Percentiles rank a stretch among this genome's conserved stretches.
Evolutionary conservation across 2,797 vertebrate species (phyloP).

Genomic region (Bradypodion ventrale): DNA sequence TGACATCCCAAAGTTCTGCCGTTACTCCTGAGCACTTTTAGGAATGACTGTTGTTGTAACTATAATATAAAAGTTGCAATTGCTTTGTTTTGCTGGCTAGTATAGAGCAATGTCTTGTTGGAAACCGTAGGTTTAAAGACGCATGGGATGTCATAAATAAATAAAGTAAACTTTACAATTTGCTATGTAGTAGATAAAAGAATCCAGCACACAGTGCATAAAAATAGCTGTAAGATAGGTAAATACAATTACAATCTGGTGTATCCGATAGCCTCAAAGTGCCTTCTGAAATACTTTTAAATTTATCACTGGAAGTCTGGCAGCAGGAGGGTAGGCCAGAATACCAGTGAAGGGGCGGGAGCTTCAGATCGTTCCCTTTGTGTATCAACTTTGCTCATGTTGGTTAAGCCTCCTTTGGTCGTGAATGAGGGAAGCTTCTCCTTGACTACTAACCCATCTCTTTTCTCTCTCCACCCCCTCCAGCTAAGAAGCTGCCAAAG

Average conservation of each 20-base stretch:
- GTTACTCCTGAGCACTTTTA: not conserved
- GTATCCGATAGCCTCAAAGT: not conserved
- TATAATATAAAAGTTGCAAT: not conserved
- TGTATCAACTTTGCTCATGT: not conserved
- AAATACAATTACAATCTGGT: not conserved
- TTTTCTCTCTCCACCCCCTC: conserved; percentile 47
- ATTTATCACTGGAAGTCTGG: not conserved
- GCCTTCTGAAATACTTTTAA: not conserved
- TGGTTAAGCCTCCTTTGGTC: not conserved
- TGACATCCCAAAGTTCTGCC: not conserved
- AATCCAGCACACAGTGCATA: not conserved
- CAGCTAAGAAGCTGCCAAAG: conserved; percentile 85
- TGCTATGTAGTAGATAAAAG: not conserved
- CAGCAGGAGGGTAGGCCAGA: not conserved
- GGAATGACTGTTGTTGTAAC: not conserved
- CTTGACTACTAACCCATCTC: not conserved
- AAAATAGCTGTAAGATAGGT: not conserved
- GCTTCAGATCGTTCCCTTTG: not conserved
- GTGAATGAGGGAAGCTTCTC: not conserved
- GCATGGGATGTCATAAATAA: not conserved
- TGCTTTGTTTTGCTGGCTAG: not conserved
- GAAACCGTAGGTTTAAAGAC: not conserved
- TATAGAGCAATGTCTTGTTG: not conserved
- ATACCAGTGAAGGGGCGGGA: not conserved
- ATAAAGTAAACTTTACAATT: not conserved